Percentiles rank a stretch among this genome's conserved stretches.
Evolutionary conservation across 2,888 invertebrate genomes (phyloP).

Genomic region (Taphrorychus bicolor): DNA sequence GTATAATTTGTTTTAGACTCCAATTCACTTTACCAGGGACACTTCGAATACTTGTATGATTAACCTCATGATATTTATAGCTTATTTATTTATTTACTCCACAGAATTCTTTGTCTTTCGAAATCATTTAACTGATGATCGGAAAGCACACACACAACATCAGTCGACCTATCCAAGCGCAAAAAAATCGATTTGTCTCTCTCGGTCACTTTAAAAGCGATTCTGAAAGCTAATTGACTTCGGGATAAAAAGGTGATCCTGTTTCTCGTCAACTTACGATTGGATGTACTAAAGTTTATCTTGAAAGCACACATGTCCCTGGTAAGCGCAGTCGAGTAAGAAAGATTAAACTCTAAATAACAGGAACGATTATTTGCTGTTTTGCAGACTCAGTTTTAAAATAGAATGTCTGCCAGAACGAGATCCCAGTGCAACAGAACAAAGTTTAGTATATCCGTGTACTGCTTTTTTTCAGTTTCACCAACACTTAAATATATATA

Average conservation of each 20-base stretch:
- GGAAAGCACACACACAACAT: slow-evolving; percentile 14
- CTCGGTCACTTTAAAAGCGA: slow-evolving; percentile 49
- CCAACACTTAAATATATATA: neutral
- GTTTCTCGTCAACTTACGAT: slow-evolving; percentile 58
- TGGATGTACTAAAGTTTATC: slow-evolving; percentile 53
- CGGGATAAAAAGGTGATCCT: slow-evolving; percentile 56
- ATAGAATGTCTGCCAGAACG: slow-evolving; percentile 28
- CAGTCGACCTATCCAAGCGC: slow-evolving; percentile 15
- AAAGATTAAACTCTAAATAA: slow-evolving; percentile 41
- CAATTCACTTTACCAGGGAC: neutral
- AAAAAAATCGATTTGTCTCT: slow-evolving; percentile 44
- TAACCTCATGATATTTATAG: neutral
- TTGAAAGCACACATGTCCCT: slow-evolving; percentile 57
- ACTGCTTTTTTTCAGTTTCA: neutral
- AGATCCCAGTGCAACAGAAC: too few species aligned
- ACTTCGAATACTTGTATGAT: too few species aligned
- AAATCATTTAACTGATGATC: too few species aligned
- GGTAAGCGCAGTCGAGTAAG: slow-evolving; percentile 52
- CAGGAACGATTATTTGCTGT: slow-evolving; percentile 39
- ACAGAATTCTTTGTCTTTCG: too few species aligned
- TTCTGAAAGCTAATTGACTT: slow-evolving; percentile 54
- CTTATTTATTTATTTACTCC: neutral
- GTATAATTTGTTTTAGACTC: neutral
- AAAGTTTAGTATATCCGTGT: neutral
- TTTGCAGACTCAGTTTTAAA: slow-evolving; percentile 35